phyloP scores from a whole-genome alignment of 2,797 vertebrate species.

The Hydrophis major region DNA sequence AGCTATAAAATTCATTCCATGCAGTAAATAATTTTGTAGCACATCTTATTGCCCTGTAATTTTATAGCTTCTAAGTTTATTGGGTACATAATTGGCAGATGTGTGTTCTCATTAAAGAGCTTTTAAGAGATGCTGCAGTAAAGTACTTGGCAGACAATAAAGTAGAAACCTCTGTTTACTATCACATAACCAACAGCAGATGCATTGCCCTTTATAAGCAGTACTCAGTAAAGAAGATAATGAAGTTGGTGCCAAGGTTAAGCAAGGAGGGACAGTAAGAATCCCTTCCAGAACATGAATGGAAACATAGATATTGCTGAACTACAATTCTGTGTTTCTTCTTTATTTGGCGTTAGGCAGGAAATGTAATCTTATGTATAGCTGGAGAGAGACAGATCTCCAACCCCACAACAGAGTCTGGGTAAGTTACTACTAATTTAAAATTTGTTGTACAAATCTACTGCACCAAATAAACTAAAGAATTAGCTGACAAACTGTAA shows the following conservation, averaged over 20 bases:
- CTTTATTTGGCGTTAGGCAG: background rate
- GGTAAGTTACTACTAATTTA: background rate
- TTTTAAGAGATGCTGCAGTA: conserved; percentile 58
- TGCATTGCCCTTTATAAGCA: conserved; percentile 14
- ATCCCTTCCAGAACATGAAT: background rate
- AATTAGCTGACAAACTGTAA: background rate
- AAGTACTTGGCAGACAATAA: conserved; percentile 45
- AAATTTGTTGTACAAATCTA: background rate
- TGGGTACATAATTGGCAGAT: conserved; percentile 58
- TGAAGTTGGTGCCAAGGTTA: conserved; percentile 29
- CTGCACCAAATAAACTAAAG: background rate
- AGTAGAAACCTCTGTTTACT: conserved; percentile 25
- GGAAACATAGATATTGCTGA: background rate
- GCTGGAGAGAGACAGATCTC: background rate
- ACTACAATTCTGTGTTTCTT: background rate
- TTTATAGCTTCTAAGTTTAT: conserved; percentile 58
- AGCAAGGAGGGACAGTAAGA: background rate
- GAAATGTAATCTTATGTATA: background rate
- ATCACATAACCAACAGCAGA: conserved; percentile 33
- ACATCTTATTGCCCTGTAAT: conserved; percentile 62
- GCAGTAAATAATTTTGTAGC: conserved; percentile 44
- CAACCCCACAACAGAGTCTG: background rate
- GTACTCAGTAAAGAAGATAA: conserved; percentile 9
- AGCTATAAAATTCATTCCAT: conserved; percentile 13
- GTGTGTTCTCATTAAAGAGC: conserved; percentile 54